Base-by-base conservation (phyloP, 2,888 invertebrate species). In the Zele albiditarsus region DNA sequence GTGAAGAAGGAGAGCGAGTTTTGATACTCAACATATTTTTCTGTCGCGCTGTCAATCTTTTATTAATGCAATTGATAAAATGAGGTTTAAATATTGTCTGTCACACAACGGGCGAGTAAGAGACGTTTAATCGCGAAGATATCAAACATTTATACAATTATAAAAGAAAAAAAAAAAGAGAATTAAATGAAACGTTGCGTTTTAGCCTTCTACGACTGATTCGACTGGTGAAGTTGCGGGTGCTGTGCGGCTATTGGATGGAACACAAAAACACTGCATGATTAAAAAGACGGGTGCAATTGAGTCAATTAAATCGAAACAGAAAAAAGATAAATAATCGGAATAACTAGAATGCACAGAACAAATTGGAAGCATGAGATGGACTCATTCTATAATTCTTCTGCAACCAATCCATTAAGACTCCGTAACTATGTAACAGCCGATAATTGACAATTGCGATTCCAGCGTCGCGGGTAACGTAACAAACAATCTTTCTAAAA, bases 131-230 rank as follows among this genome's bases (percentile, higher is more conserved):
- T 12, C 1, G 38, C 38, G 8, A 12, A 38, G 38, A 38, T 38
- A 38, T 38, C 38, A 38, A 20, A 53, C 53, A 53, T 20, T 53
- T 28, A 58, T 38, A 31, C 20, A 31, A 58, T 58, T 6, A 53
- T n/a, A 68, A 10, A 31, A 69, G 27, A 42, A 74, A 57, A 57
- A 38, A 53, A 25, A 20, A 53, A n/a, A 49, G 28, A 28, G 28
- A 68, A 53, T 68, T 69, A 69, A 69, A 49, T 49, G 57, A 77
- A 72, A 69, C 63, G 62, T 77, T 79, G 77, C 75, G 68, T 79
- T 79, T 75, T 77, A 79, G 76, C 79, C 75, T 71, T 71, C 77
- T 79, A 79, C 58, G 79, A 79, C 75, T 79, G 77, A 79, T 71
- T 63, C 68, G 31, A 65, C 38, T 20, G 67, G 31, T 31, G 65